phyloP scores from a whole-genome alignment of 2,888 invertebrate genomes.

The Synergus itoensis region DNA sequence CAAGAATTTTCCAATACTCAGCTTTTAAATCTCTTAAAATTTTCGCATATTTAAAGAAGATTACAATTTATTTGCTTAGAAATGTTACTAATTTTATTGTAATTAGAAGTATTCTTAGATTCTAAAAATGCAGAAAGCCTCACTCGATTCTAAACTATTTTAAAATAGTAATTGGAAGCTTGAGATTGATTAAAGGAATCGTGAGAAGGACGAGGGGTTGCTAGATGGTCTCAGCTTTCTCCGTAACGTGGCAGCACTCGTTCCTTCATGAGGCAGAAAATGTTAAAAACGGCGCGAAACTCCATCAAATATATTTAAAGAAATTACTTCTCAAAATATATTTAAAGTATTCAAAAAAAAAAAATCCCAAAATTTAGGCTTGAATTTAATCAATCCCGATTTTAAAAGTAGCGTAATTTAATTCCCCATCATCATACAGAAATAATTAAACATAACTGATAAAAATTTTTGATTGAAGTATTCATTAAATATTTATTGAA shows the following conservation, averaged over 20 bases:
- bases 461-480: too few relatives aligned
- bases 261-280: conserved; percentile 59
- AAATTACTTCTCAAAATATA: background rate
- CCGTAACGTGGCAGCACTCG: conserved; percentile 76
- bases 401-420: too few relatives aligned
- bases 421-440: too few relatives aligned
- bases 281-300: conserved; percentile 39
- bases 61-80: too few relatives aligned
- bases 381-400: background rate
- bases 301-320: background rate
- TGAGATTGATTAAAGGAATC: conserved; percentile 67
- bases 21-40: too few relatives aligned
- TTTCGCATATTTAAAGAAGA: too few relatives aligned
- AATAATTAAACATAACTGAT: too few relatives aligned
- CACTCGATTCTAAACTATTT: background rate
- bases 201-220: conserved; percentile 58
- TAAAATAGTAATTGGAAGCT: background rate
- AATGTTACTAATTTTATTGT: too few relatives aligned
- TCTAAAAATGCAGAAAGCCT: background rate
- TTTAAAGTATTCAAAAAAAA: background rate
- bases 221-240: conserved; percentile 68
- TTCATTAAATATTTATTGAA: too few relatives aligned
- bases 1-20: too few relatives aligned
- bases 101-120: background rate
- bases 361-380: background rate